These are phyloP conservation scores for Eulemur mongoz DNA, from an alignment of 2,797 vertebrate genomes.

Conservation along the genomic window DNA sequence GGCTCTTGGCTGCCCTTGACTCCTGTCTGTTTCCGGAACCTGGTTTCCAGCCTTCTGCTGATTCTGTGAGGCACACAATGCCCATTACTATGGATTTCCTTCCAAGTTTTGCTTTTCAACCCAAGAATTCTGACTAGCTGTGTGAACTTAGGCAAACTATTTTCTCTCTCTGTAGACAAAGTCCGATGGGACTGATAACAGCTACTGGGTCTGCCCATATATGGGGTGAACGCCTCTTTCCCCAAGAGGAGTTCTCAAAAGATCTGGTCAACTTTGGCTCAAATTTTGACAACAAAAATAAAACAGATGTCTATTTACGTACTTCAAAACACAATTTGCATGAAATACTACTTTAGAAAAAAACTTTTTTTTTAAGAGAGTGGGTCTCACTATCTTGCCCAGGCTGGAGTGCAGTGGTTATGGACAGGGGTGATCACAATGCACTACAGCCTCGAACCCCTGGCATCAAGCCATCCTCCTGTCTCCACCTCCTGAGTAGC, in stretches of 20 bases:
- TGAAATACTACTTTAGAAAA: neutral
- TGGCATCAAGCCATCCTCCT: neutral
- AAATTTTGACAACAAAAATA: neutral
- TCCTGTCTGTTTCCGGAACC: neutral
- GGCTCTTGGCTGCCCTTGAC: neutral
- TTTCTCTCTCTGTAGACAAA: neutral
- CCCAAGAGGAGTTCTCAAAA: neutral
- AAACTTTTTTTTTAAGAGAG: too few relatives aligned
- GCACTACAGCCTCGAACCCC: neutral
- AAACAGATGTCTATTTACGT: neutral
- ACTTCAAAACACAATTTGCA: neutral
- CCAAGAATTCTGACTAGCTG: too few relatives aligned
- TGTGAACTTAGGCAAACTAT: neutral
- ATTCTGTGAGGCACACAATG: neutral
- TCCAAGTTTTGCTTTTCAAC: neutral
- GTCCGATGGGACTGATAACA: neutral
- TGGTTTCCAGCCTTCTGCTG: too few relatives aligned
- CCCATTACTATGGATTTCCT: neutral
- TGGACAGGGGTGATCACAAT: neutral
- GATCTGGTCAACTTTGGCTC: neutral
- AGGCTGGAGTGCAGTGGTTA: neutral
- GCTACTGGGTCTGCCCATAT: neutral
- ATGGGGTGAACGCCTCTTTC: neutral
- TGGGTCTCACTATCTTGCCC: neutral
- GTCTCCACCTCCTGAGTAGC: neutral